These are phyloP conservation scores for Paramuricea clavata DNA, from an alignment of 92 coral and sea anemone genomes.

Conservation along the genomic window DNA sequence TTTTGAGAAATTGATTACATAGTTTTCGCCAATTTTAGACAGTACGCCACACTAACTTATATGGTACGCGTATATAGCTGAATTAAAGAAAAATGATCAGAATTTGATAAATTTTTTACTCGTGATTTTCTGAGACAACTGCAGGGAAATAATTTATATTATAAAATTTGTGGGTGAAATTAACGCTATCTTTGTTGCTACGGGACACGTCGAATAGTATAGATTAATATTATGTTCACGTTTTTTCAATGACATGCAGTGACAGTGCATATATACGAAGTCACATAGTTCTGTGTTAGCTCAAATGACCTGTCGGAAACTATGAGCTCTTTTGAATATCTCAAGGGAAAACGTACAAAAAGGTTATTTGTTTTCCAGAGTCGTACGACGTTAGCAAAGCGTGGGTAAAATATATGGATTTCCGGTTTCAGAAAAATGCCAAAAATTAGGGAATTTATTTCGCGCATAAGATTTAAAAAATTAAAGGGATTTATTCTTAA, in stretches of 20 bases:
- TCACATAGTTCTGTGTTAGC: background rate
- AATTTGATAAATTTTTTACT: no score
- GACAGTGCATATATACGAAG: no score
- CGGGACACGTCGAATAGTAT: no score
- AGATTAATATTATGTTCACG: no score
- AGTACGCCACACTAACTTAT: no score
- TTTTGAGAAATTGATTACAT: background rate
- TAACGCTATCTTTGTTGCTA: background rate
- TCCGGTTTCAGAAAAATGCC: background rate
- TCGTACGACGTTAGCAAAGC: background rate
- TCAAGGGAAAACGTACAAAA: background rate
- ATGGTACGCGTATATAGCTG: no score
- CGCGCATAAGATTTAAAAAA: no score
- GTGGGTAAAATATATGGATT: background rate
- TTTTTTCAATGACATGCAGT: no score
- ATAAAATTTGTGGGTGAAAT: background rate
- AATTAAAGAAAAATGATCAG: no score
- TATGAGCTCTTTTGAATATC: background rate
- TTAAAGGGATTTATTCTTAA: background rate
- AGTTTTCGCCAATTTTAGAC: no score
- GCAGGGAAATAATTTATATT: no score
- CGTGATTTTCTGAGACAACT: no score
- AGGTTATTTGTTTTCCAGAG: background rate
- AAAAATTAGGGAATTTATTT: background rate
- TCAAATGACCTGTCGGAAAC: background rate